Conservation (phyloP, 92 coral and sea anemone genomes). For the Plumapathes pennacea region DNA sequence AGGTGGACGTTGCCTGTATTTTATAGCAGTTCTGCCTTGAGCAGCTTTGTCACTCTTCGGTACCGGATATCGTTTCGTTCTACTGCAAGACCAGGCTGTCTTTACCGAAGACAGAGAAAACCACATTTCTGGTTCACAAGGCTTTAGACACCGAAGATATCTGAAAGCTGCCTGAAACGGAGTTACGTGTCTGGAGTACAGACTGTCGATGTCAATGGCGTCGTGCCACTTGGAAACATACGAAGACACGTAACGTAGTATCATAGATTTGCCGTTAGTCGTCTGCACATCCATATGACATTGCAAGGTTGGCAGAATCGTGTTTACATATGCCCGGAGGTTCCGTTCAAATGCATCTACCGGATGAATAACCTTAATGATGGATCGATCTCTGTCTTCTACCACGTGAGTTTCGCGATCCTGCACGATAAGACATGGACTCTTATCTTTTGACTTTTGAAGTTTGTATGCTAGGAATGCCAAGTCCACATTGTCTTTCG, state of each 20-base stretch:
- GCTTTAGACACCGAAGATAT: neutral
- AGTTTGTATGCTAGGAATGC: conserved; percentile 2
- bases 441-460: conserved; percentile 9
- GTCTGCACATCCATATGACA: conserved; percentile 52
- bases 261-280: conserved; percentile 30
- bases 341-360: conserved; percentile 23
- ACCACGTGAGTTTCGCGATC: neutral
- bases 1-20: neutral
- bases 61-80: conserved; percentile 8
- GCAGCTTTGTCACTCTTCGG: neutral
- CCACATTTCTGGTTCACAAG: neutral
- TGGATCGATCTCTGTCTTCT: neutral
- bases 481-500: neutral
- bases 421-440: neutral
- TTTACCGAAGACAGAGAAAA: neutral
- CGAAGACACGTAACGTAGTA: conserved; percentile 20
- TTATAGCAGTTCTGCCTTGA: neutral
- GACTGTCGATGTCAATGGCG: neutral
- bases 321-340: conserved; percentile 31
- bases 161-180: neutral
- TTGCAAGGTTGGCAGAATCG: conserved; percentile 22
- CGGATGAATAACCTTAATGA: conserved; percentile 8
- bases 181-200: neutral
- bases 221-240: conserved; percentile 7
- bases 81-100: neutral